Evolutionary conservation across 2,888 invertebrate species (phyloP).

Genomic region (Conus canariensis): DNA sequence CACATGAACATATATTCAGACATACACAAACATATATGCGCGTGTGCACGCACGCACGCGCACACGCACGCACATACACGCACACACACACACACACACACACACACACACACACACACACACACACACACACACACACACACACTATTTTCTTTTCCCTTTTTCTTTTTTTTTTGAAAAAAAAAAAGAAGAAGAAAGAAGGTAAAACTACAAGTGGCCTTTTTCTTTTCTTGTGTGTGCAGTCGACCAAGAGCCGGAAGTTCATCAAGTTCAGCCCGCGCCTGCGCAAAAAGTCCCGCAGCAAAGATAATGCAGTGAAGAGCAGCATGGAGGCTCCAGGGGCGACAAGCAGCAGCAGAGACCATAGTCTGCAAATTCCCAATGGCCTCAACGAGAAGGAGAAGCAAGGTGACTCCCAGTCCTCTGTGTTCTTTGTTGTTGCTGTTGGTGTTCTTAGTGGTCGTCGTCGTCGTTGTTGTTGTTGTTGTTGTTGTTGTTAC

Average conservation of each 20-base stretch:
- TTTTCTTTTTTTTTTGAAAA: no score
- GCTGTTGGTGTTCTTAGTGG: not conserved
- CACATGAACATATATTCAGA: not conserved
- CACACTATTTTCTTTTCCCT: not conserved
- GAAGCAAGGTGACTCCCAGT: slow-evolving; percentile 19
- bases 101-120: slow-evolving; percentile 8
- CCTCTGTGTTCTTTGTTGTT: not conserved
- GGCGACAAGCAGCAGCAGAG: not conserved
- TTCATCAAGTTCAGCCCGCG: slow-evolving; percentile 68
- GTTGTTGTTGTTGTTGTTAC: no score
- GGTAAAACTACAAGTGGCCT: not conserved
- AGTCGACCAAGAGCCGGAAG: slow-evolving; percentile 69
- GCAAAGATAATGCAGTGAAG: slow-evolving; percentile 34
- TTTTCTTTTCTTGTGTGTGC: slow-evolving; percentile 23
- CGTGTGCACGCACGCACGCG: not conserved
- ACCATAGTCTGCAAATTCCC: slow-evolving; percentile 33
- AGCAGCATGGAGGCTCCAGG: slow-evolving; percentile 20
- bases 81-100: slow-evolving; percentile 3
- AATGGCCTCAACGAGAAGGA: slow-evolving; percentile 43
- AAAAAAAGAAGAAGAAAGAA: no score
- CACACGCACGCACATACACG: not conserved
- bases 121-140: slow-evolving; percentile 25
- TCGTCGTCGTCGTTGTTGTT: no score
- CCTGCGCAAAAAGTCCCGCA: slow-evolving; percentile 62
- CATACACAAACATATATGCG: not conserved